Conservation (phyloP, 2,113 vertebrate species). For the Glareola pratincola region DNA sequence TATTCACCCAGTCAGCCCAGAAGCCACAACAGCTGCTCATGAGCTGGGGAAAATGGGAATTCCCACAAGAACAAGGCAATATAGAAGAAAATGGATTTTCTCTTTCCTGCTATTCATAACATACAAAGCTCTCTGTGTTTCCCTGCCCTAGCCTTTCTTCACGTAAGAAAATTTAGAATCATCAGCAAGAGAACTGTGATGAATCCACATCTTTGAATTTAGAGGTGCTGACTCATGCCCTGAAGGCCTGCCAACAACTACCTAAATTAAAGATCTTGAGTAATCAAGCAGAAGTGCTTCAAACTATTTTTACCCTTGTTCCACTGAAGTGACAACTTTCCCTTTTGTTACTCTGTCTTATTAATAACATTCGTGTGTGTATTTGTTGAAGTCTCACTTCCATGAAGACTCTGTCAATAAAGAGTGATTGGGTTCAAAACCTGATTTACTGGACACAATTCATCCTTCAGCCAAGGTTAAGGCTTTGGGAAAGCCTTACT, state of each 20-base stretch:
- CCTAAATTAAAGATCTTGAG: neutral
- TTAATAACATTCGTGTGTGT: neutral
- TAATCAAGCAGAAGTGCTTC: neutral
- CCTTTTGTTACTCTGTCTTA: neutral
- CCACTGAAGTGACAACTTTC: neutral
- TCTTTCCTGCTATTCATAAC: neutral
- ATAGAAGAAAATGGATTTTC: neutral
- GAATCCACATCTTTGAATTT: neutral
- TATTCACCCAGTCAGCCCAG: neutral
- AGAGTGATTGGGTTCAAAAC: neutral
- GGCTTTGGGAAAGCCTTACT: neutral
- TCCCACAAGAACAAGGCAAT: neutral
- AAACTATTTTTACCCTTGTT: neutral
- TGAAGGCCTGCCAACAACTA: neutral
- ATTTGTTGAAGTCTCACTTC: neutral
- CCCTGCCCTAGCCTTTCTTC: neutral
- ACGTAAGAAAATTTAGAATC: neutral
- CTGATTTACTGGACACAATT: neutral
- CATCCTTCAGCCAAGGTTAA: neutral
- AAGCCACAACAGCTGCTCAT: neutral
- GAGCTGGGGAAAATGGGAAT: neutral
- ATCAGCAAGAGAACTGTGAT: neutral
- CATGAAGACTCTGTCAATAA: neutral
- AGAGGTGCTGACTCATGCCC: neutral
- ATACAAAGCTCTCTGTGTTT: neutral